Conservation (phyloP, 2,797 vertebrate genomes). For the Heliangelus exortis region DNA sequence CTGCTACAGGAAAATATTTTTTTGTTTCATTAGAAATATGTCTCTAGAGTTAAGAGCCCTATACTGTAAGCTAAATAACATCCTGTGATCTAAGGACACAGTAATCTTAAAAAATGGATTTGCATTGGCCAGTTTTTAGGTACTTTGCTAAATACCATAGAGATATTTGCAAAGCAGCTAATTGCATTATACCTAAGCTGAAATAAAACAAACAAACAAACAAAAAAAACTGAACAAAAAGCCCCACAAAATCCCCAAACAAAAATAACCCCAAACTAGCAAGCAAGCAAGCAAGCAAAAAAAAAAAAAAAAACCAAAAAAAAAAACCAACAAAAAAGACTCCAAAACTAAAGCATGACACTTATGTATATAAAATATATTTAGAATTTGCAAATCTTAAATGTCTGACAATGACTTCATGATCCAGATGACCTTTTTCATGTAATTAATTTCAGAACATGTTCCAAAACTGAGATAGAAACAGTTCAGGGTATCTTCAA, state of each 20-base stretch:
- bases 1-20: neutral
- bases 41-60: neutral
- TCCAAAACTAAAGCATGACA: neutral
- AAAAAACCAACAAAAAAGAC: too few species aligned
- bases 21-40: neutral
- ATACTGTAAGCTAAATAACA: neutral
- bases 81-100: neutral
- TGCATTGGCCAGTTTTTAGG: neutral
- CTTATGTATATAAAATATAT: neutral
- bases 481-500: neutral
- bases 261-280: too few species aligned
- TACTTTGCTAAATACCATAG: neutral
- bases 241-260: rapidly evolving
- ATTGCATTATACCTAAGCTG: neutral
- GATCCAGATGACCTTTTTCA: neutral
- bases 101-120: neutral
- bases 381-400: neutral
- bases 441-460: neutral
- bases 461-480: neutral
- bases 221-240: neutral
- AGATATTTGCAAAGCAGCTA: neutral
- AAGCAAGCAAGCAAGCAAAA: neutral
- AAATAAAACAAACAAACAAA: neutral
- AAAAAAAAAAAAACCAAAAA: too few species aligned
- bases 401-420: neutral